Evolutionary conservation across 2,113 vertebrate species (phyloP).

Genomic region (Psilopsiagon aurifrons): DNA sequence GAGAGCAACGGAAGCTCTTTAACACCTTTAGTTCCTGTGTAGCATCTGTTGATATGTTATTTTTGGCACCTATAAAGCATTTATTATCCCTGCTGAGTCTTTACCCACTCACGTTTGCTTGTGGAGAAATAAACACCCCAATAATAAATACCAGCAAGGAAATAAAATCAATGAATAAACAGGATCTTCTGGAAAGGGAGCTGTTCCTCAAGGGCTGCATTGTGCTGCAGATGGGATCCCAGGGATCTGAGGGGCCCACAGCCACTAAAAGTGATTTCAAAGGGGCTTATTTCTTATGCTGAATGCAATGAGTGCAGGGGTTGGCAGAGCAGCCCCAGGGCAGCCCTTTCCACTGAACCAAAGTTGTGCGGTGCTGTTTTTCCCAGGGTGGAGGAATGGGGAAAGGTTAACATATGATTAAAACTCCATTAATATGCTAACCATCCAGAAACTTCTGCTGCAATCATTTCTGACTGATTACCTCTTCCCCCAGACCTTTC

Average conservation of each 20-base stretch:
- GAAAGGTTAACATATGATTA: background rate
- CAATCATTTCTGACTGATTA: background rate
- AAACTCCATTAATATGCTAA: slow-evolving; percentile 33
- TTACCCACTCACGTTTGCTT: background rate
- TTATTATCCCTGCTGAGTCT: background rate
- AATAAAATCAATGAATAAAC: background rate
- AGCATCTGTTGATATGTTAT: background rate
- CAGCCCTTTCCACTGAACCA: background rate
- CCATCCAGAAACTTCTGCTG: background rate
- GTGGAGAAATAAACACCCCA: background rate
- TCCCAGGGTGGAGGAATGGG: background rate
- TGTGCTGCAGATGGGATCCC: background rate
- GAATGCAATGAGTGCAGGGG: background rate
- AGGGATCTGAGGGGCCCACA: accelerated
- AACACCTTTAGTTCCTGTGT: background rate
- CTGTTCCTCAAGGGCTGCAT: background rate
- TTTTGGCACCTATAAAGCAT: background rate
- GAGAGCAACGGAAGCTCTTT: background rate
- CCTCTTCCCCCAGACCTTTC: background rate
- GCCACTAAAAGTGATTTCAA: background rate
- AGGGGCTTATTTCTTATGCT: background rate
- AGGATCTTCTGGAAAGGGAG: background rate
- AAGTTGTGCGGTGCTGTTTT: background rate
- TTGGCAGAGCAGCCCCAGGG: background rate
- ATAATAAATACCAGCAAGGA: background rate